Evolutionary conservation across 1,140 invertebrate genomes (phyloP).

Genomic region (Magallana gigas): DNA sequence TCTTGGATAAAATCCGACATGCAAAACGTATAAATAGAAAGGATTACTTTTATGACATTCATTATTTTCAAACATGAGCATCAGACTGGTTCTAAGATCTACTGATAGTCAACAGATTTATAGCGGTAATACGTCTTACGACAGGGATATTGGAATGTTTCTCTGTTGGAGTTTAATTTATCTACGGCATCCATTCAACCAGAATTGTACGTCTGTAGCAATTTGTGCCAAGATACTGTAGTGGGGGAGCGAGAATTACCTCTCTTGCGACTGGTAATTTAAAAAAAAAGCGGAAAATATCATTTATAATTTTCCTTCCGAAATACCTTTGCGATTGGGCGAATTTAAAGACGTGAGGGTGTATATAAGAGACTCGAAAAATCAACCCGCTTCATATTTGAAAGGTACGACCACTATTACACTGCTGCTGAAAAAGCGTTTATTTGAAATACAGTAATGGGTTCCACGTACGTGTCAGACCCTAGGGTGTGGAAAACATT

Average conservation of each 20-base stretch:
- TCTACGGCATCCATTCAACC: neutral
- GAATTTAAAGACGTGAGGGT: slow-evolving; percentile 28
- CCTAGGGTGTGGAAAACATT: slow-evolving; percentile 12
- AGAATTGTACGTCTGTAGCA: slow-evolving; percentile 25
- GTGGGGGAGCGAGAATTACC: slow-evolving; percentile 42
- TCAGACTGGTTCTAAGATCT: slow-evolving; percentile 12
- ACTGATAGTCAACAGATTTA: slow-evolving; percentile 9
- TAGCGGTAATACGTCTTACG: neutral
- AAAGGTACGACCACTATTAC: neutral
- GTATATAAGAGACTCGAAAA: slow-evolving; percentile 41
- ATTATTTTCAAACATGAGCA: slow-evolving; percentile 16
- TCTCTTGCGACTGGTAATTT: slow-evolving; percentile 28
- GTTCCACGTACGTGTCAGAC: neutral
- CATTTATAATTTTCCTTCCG: neutral
- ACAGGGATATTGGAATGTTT: neutral
- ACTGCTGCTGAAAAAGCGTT: neutral
- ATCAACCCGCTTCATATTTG: neutral
- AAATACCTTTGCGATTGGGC: slow-evolving; percentile 34
- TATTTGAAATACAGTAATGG: slow-evolving; percentile 26
- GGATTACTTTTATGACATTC: neutral
- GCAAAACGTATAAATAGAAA: neutral
- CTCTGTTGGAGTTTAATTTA: slow-evolving; percentile 17
- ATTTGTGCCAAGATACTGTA: slow-evolving; percentile 42
- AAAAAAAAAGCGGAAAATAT: slow-evolving; percentile 13
- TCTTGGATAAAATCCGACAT: slow-evolving; percentile 42